Evolutionary conservation across 2,888 invertebrate genomes (phyloP).

Genomic region (Ctena decussata): DNA sequence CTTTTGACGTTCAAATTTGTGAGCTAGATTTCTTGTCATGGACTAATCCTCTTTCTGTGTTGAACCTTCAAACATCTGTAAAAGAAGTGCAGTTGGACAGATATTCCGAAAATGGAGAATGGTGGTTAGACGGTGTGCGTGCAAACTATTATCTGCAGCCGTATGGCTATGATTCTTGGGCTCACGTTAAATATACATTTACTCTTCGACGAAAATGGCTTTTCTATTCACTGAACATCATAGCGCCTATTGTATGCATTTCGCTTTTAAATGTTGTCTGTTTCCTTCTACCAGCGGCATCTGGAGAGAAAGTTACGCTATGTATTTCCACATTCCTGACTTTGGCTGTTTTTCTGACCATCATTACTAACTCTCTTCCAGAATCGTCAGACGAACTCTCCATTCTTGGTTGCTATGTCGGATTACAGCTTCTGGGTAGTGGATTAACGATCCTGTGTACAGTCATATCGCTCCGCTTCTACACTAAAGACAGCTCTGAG

Average conservation of each 20-base stretch:
- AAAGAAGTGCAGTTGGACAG: neutral
- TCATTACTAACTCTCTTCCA: slow-evolving; percentile 66
- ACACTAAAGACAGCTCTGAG: slow-evolving; percentile 43
- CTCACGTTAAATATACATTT: slow-evolving; percentile 13
- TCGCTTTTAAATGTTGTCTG: slow-evolving; percentile 41
- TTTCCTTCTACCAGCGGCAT: slow-evolving; percentile 46
- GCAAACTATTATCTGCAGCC: neutral
- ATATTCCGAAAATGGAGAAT: slow-evolving; percentile 42
- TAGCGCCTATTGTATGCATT: slow-evolving; percentile 47
- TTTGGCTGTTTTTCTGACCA: slow-evolving; percentile 66
- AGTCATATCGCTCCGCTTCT: slow-evolving; percentile 54
- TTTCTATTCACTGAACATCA: slow-evolving; percentile 42
- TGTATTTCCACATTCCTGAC: slow-evolving; percentile 65
- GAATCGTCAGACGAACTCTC: slow-evolving; percentile 68
- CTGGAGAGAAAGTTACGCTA: slow-evolving; percentile 53
- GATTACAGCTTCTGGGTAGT: slow-evolving; percentile 62
- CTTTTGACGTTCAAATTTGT: slow-evolving; percentile 66
- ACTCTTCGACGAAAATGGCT: slow-evolving; percentile 36
- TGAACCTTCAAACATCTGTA: neutral
- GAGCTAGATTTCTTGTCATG: slow-evolving; percentile 62
- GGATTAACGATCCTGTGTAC: slow-evolving; percentile 60
- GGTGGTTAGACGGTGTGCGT: neutral
- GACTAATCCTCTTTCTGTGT: slow-evolving; percentile 32
- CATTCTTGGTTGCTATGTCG: slow-evolving; percentile 59
- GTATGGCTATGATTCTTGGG: slow-evolving; percentile 33